Percentiles rank a stretch among this genome's conserved stretches.
Conservation (phyloP, 2,797 vertebrate genomes). For the Coregonus sp. region DNA sequence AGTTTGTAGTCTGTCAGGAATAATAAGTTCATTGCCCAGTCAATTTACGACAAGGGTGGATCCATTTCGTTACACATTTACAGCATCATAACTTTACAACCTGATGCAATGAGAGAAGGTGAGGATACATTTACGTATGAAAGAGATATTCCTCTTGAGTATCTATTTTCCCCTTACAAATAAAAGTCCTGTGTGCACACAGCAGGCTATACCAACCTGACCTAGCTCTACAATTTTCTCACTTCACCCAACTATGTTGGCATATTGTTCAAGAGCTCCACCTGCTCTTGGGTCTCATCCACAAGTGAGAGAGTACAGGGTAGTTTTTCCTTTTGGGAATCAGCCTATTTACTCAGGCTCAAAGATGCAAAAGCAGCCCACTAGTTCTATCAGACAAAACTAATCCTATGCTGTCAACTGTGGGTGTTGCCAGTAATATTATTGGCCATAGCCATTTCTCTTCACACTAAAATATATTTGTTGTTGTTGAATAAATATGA, state of each 20-base stretch:
- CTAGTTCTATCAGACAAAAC: constrained; percentile 4
- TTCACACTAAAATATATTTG: too few relatives aligned
- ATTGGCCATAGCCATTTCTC: not conserved
- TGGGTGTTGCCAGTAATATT: not conserved
- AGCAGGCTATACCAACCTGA: not conserved
- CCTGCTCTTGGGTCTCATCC: not conserved
- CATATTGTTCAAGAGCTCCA: not conserved
- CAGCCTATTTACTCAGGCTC: not conserved
- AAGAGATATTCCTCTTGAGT: not conserved
- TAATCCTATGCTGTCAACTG: not conserved
- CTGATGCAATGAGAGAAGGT: too few relatives aligned
- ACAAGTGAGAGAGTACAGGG: not conserved
- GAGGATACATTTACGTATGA: too few relatives aligned
- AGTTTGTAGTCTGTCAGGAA: not conserved
- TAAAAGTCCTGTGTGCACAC: not conserved
- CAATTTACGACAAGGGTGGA: too few relatives aligned
- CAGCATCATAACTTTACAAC: not conserved
- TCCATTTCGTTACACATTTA: not conserved
- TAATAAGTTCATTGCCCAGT: too few relatives aligned
- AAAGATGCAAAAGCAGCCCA: not conserved
- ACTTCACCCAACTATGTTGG: not conserved
- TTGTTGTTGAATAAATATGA: too few relatives aligned
- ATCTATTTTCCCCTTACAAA: not conserved
- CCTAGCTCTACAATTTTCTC: not conserved
- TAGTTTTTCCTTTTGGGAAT: not conserved